These are phyloP conservation scores for Caenorhabditis angaria DNA, from an alignment of 2,888 invertebrate species.

Conservation along the genomic window DNA sequence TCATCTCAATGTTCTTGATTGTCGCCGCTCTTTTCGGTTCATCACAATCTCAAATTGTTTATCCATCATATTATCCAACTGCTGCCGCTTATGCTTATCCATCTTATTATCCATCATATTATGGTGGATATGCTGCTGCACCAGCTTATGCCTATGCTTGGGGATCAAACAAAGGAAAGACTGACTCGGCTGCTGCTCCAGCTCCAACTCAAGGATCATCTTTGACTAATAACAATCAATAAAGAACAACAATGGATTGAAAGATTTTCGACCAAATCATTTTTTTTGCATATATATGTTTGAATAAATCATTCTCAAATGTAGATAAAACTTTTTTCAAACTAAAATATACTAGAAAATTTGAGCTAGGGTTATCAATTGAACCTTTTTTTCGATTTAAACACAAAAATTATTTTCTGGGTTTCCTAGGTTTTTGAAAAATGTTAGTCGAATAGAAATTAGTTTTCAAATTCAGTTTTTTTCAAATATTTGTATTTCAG, in stretches of 20 bases:
- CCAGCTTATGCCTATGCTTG: constrained; percentile 2
- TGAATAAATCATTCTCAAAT: background rate
- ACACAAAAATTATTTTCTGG: too few species aligned
- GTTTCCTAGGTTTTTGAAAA: too few species aligned
- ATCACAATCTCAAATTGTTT: background rate
- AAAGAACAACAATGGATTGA: background rate
- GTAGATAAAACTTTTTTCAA: too few species aligned
- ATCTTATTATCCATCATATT: background rate
- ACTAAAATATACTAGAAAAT: too few species aligned
- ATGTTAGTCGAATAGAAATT: too few species aligned
- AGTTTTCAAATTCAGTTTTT: too few species aligned
- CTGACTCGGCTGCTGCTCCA: constrained; percentile 4
- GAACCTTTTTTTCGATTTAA: too few species aligned
- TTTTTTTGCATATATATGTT: constrained; percentile 4
- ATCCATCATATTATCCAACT: background rate
- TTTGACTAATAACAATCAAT: background rate
- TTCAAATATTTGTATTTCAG: too few species aligned
- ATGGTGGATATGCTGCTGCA: constrained; percentile 4
- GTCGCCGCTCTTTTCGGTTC: constrained; percentile 1
- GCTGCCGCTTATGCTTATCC: constrained; percentile 1
- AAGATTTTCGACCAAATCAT: background rate
- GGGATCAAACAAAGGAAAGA: constrained; percentile 2
- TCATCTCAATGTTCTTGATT: constrained; percentile 4
- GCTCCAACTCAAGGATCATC: background rate
- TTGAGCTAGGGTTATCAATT: too few species aligned